Percentiles rank a stretch among this genome's conserved stretches.
phyloP scores from a whole-genome alignment of 2,113 vertebrate species.

The Otus sunia region DNA sequence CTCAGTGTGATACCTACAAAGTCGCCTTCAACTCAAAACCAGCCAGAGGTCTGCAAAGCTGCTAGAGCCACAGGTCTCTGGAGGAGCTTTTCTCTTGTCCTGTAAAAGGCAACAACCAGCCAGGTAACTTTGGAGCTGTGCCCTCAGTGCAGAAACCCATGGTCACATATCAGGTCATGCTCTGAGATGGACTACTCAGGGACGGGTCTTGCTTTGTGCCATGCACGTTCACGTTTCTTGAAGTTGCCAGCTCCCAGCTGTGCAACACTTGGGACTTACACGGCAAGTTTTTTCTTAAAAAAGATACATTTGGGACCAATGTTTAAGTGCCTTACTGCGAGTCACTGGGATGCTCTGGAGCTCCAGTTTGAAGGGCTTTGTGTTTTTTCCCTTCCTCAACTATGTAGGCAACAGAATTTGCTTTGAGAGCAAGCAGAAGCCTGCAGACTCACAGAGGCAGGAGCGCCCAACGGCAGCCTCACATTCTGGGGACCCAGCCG shows the following conservation, averaged over 20 bases:
- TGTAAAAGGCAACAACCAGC: background rate
- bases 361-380: background rate
- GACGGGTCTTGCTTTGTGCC: background rate
- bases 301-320: background rate
- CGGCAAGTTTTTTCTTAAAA: background rate
- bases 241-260: background rate
- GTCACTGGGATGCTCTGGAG: background rate
- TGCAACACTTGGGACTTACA: background rate
- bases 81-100: background rate
- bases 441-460: background rate
- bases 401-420: fast-evolving
- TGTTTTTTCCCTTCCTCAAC: background rate
- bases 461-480: background rate
- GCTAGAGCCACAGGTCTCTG: background rate
- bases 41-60: background rate
- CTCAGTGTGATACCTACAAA: background rate
- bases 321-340: background rate
- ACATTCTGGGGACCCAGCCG: too few relatives aligned
- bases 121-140: background rate
- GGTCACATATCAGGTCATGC: fast-evolving
- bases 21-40: background rate
- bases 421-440: background rate
- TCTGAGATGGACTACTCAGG: fast-evolving
- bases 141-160: background rate
- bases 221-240: fast-evolving